These are phyloP conservation scores for Petrocephalus schoutedeni DNA, from an alignment of 2,797 vertebrate species.

Conservation along the genomic window DNA sequence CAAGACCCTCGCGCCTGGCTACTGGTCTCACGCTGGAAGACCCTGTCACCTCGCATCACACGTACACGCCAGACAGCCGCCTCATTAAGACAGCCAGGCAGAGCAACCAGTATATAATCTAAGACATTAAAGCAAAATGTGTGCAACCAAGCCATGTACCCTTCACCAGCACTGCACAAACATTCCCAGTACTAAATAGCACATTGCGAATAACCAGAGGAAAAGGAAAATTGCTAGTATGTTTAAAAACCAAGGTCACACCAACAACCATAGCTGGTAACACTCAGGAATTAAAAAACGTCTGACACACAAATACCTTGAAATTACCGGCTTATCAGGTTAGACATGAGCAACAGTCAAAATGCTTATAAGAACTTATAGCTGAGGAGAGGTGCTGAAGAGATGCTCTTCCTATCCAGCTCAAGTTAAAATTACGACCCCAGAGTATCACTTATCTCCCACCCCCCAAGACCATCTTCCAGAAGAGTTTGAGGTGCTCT, in stretches of 20 bases:
- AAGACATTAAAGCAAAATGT: slow-evolving; percentile 27
- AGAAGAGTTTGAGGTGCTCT: neutral
- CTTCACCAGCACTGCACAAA: slow-evolving; percentile 26
- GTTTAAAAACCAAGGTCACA: neutral
- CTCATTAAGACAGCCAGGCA: slow-evolving; percentile 40
- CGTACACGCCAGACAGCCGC: slow-evolving; percentile 25
- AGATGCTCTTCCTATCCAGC: neutral
- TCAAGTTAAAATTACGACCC: neutral
- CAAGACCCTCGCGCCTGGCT: neutral
- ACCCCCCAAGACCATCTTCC: slow-evolving; percentile 6
- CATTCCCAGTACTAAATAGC: neutral
- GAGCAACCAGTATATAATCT: slow-evolving; percentile 26
- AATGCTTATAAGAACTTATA: neutral
- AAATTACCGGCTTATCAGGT: neutral
- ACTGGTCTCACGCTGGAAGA: slow-evolving; percentile 20
- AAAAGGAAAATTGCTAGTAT: neutral
- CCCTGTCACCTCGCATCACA: slow-evolving; percentile 31
- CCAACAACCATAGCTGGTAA: neutral
- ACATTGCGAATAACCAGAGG: neutral
- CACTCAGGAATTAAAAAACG: neutral
- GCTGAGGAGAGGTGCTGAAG: neutral
- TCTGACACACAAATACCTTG: neutral
- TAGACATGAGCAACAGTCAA: neutral
- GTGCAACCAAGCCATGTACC: slow-evolving; percentile 16
- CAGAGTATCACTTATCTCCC: neutral